These are phyloP conservation scores for Collichthys lucidus DNA, from an alignment of 2,113 vertebrate genomes.

Conservation along the genomic window DNA sequence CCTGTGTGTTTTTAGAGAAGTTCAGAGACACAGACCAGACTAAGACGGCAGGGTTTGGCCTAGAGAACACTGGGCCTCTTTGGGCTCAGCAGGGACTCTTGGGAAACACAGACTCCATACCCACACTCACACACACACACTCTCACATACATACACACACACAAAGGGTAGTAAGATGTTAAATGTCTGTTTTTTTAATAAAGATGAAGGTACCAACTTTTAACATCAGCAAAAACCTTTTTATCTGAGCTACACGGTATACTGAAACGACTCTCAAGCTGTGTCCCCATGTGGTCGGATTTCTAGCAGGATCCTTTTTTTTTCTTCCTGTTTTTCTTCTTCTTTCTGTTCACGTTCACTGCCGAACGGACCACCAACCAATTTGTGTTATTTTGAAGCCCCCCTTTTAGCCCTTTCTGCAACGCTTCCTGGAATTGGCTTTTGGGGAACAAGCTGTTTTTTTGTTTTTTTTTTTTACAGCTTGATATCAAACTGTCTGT, in stretches of 20 bases:
- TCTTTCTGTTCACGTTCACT: background rate
- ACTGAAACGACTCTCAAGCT: background rate
- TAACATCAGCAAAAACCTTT: background rate
- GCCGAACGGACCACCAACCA: slow-evolving; percentile 1
- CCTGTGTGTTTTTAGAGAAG: slow-evolving; percentile 21
- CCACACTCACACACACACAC: slow-evolving; percentile 1
- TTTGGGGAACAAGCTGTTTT: slow-evolving; percentile 15
- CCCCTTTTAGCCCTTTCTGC: slow-evolving; percentile 9
- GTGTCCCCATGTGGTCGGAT: background rate
- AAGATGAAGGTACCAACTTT: slow-evolving; percentile 2
- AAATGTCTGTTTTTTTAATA: slow-evolving; percentile 6
- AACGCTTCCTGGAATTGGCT: slow-evolving; percentile 53
- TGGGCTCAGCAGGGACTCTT: slow-evolving; percentile 77
- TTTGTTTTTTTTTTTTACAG: slow-evolving; percentile 31
- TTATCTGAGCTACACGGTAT: background rate
- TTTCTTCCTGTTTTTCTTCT: no score
- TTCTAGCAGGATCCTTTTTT: background rate
- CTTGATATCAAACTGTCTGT: slow-evolving; percentile 39
- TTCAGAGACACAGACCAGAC: slow-evolving; percentile 66
- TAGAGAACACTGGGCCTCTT: slow-evolving; percentile 78
- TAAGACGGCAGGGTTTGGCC: slow-evolving; percentile 65
- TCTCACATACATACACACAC: slow-evolving; percentile 8
- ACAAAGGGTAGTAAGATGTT: background rate
- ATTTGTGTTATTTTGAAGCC: slow-evolving; percentile 45
- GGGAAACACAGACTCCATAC: slow-evolving; percentile 59